A percentile compares a stretch with the other conserved stretches of the same genome.
These are phyloP conservation scores for Procambarus clarkii DNA, from an alignment of 1,140 invertebrate species.

Conservation along the genomic window DNA sequence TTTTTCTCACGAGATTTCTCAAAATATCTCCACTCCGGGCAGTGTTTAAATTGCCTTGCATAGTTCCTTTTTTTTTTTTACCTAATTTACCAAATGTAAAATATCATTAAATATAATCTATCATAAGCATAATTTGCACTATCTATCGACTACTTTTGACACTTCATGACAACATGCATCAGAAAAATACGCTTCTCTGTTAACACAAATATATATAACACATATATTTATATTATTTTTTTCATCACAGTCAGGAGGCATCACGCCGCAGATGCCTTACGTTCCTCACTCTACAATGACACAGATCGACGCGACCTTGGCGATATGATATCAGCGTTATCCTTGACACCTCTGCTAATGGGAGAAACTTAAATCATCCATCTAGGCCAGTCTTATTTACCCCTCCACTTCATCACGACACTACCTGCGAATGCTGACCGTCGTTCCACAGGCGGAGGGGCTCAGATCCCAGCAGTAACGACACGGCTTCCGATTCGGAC, in stretches of 20 bases:
- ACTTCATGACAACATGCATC: constrained; percentile 13
- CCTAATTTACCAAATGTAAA: constrained; percentile 1
- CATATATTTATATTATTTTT: constrained; percentile 12
- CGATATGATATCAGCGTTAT: neutral
- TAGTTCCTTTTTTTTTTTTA: neutral
- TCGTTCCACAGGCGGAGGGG: constrained; percentile 5
- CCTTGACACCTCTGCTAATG: neutral
- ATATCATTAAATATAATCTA: constrained; percentile 1
- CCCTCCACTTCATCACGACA: constrained; percentile 30
- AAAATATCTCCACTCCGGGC: too few relatives aligned
- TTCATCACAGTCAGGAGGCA: constrained; percentile 31
- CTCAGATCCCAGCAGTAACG: constrained; percentile 22
- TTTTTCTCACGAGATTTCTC: neutral
- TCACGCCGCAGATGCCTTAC: neutral
- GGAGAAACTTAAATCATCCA: neutral
- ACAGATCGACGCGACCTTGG: neutral
- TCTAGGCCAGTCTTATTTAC: neutral
- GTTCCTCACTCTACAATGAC: neutral
- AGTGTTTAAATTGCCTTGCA: neutral
- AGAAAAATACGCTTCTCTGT: constrained; percentile 21
- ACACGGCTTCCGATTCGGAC: constrained; percentile 33
- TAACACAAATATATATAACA: constrained; percentile 14
- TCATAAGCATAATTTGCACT: constrained; percentile 42
- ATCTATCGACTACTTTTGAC: constrained; percentile 25
- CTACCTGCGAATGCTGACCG: constrained; percentile 10